Conservation (phyloP, 2,797 vertebrate genomes). For the Remorina albescens region DNA sequence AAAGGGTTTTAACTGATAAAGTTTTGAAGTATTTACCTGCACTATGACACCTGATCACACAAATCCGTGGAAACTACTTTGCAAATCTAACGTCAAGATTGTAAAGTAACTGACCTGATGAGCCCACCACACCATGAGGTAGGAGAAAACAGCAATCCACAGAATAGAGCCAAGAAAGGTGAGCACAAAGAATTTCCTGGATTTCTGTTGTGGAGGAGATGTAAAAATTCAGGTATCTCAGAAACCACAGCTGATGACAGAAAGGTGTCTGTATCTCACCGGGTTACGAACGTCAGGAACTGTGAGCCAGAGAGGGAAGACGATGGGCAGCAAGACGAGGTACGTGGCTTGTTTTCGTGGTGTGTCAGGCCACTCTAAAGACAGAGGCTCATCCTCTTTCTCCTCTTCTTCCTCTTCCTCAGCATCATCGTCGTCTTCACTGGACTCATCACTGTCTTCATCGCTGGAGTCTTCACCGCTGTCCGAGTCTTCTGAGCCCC, state of each 20-base stretch:
- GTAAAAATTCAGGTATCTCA: background rate
- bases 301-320: constrained; percentile 95
- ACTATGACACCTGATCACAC: background rate
- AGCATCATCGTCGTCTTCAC: constrained; percentile 74
- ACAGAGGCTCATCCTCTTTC: constrained; percentile 89
- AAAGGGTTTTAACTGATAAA: too few relatives aligned
- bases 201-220: constrained; percentile 82
- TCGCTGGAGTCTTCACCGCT: constrained; percentile 65
- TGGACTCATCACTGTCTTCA: constrained; percentile 72
- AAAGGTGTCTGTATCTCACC: constrained; percentile 73
- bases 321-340: constrained; percentile 93
- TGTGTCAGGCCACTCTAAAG: constrained; percentile 93
- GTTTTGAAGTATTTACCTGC: too few relatives aligned
- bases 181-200: constrained; percentile 87
- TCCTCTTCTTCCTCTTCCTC: constrained; percentile 72
- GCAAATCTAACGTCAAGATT: background rate
- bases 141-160: constrained; percentile 95
- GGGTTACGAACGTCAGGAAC: constrained; percentile 93
- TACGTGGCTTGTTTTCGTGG: constrained; percentile 91
- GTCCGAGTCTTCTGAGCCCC: constrained; percentile 71
- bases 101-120: constrained; percentile 89
- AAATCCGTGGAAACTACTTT: background rate
- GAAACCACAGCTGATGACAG: background rate
- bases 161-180: constrained; percentile 94
- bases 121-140: constrained; percentile 99